These are phyloP conservation scores for Stegodyphus dumicola DNA, from an alignment of 1,140 invertebrate species.

Conservation along the genomic window DNA sequence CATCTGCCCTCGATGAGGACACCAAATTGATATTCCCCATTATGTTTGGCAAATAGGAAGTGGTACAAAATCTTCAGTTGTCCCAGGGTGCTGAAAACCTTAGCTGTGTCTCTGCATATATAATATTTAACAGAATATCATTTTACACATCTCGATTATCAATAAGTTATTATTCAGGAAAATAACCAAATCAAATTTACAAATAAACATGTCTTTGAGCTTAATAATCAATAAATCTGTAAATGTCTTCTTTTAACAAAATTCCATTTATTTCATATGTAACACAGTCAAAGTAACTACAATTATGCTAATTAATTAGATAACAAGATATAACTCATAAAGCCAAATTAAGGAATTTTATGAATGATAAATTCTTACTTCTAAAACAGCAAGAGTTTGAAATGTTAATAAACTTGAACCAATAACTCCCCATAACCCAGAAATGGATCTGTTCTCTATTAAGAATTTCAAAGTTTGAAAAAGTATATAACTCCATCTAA, in stretches of 20 bases:
- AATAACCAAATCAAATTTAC: not conserved
- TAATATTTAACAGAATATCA: too few species aligned
- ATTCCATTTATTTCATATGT: not conserved
- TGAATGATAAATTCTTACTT: conserved; percentile 20
- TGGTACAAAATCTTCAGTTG: too few species aligned
- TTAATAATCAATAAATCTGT: not conserved
- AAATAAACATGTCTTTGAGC: not conserved
- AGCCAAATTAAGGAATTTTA: not conserved
- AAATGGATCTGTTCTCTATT: conserved; percentile 5
- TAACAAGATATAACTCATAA: not conserved
- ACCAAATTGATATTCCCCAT: too few species aligned
- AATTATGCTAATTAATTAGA: not conserved
- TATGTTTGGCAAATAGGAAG: too few species aligned
- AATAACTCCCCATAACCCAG: conserved; percentile 16
- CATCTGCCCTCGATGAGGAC: too few species aligned
- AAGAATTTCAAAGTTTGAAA: conserved; percentile 30
- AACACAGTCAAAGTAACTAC: not conserved
- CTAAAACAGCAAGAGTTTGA: conserved; percentile 36
- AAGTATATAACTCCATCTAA: conserved; percentile 47
- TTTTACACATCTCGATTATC: too few species aligned
- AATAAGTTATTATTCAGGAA: too few species aligned
- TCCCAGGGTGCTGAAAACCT: too few species aligned
- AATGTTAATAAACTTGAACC: conserved; percentile 23
- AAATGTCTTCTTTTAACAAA: not conserved
- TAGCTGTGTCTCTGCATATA: too few species aligned